Evolutionary conservation across 1,140 invertebrate genomes (phyloP), one percentile per base, ranked within the genome.

Genomic region (Melanaphis sacchari): DNA sequence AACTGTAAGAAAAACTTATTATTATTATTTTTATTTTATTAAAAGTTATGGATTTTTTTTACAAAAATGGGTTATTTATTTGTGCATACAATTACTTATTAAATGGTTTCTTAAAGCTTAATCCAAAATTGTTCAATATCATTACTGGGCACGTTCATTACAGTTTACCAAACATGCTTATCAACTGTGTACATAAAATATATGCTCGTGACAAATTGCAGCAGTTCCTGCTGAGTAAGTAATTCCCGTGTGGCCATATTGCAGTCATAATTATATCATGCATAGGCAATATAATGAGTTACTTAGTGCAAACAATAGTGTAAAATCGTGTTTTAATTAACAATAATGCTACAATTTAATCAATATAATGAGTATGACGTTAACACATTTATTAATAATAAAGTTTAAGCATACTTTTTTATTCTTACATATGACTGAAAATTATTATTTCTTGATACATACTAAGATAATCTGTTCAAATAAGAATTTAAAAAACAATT

Each of bases 311-410:
- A 59, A 59, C 52, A 59, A 40, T 31, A 54, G 88, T 54, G 2
- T 36, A 54, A n/a, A 52, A 90, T 54, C 36, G n/a, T 54, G 88
- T 54, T 54, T 90, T 87, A 40, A 90, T 38, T 46, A 89, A 89
- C 3, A 89, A 89, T 26, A 52, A 52, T 49, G 26, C 0, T 15
- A 43, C 11, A 43, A 18, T 41, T 46, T 41, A 49, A 88, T 31
- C 31, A 6, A 88, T 36, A 41, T 52, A 36, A 15, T 49, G 36
- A 52, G 8, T 36, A 88, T 24, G 31, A 41, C n/a, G 46, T n/a
- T 22, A 49, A 88, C 5, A 31, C 40, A 84, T 41, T 84, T 40
- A 40, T 40, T 41, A 84, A 49, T 76, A 76, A 76, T 76, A n/a
- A 76, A 4, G 11, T 0, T 66, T 66, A 76, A 76, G 59, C n/a